These are phyloP conservation scores for Dolichopus griseipennis DNA, from an alignment of 2,888 invertebrate species.

Conservation along the genomic window DNA sequence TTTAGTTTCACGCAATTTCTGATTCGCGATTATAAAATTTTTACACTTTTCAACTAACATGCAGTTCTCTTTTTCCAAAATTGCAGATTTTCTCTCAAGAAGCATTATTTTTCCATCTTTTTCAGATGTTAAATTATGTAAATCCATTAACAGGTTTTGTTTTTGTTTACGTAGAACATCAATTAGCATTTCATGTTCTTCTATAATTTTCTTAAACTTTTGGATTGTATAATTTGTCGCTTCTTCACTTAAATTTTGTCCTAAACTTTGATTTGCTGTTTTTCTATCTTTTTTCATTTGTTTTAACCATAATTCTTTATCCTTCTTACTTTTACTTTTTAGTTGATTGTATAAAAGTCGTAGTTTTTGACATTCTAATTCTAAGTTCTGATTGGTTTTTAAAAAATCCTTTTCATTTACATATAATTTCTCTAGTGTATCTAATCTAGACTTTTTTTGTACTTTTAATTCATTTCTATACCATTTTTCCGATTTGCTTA, in stretches of 20 bases:
- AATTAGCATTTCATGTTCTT: conserved; percentile 35
- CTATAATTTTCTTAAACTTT: conserved; percentile 29
- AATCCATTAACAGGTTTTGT: conserved; percentile 31
- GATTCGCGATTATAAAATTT: conserved; percentile 30
- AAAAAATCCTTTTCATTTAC: conserved; percentile 38
- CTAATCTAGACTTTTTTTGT: conserved; percentile 35
- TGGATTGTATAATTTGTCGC: conserved; percentile 28
- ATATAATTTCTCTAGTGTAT: conserved; percentile 37
- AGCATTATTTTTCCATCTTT: conserved; percentile 31
- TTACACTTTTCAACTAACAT: conserved; percentile 34
- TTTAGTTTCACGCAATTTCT: not conserved
- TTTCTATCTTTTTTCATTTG: not conserved
- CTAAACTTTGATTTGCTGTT: not conserved
- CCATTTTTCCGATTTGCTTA: conserved; percentile 39
- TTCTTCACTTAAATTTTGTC: not conserved
- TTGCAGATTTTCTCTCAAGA: conserved; percentile 31
- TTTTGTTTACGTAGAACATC: conserved; percentile 38
- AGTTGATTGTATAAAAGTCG: conserved; percentile 32
- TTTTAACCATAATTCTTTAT: conserved; percentile 13
- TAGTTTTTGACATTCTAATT: conserved; percentile 33
- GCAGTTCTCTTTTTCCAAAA: conserved; percentile 35
- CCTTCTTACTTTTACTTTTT: conserved; percentile 19
- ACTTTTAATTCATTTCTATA: conserved; percentile 36
- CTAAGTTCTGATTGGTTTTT: conserved; percentile 16
- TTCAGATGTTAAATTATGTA: conserved; percentile 30